Percentiles rank a stretch among this genome's conserved stretches.
phyloP scores from a whole-genome alignment of 2,888 invertebrate genomes.

The Cryptosula pallasiana region DNA sequence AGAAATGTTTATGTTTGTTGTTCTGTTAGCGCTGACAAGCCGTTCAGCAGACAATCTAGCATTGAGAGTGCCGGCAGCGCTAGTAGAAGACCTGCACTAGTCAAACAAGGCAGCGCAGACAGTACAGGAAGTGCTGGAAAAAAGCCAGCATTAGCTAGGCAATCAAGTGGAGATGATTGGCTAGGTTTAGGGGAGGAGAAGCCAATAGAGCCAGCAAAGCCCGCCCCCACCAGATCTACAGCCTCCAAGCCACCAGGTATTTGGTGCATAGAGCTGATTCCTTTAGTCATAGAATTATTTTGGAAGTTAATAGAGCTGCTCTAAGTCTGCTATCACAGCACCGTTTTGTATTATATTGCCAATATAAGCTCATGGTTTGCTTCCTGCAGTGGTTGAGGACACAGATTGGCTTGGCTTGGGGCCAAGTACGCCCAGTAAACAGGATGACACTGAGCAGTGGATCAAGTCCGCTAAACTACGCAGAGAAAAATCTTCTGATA shows the following conservation, averaged over 20 bases:
- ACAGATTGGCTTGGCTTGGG: slow-evolving; percentile 17
- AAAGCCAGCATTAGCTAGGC: not conserved
- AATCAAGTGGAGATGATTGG: slow-evolving; percentile 19
- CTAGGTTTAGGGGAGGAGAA: slow-evolving; percentile 6
- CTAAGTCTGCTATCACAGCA: no score
- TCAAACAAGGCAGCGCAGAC: not conserved
- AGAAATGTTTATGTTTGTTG: no score
- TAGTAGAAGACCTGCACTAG: not conserved
- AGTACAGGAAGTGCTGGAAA: not conserved
- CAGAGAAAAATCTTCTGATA: slow-evolving; percentile 4
- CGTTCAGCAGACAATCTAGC: not conserved
- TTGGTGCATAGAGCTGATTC: no score
- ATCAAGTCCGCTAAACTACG: slow-evolving; percentile 5
- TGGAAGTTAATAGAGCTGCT: no score
- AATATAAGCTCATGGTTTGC: no score
- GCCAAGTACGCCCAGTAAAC: not conserved
- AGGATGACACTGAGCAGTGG: slow-evolving; percentile 8
- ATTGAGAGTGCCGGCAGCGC: slow-evolving; percentile 1
- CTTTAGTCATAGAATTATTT: no score
- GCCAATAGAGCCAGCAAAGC: slow-evolving; percentile 5
- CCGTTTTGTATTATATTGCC: no score
- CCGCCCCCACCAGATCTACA: not conserved
- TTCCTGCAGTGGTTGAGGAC: not conserved
- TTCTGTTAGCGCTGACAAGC: not conserved
- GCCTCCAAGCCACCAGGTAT: slow-evolving; percentile 9